Conservation (phyloP, 2,797 vertebrate species). For the Hydrolagus colliei region DNA sequence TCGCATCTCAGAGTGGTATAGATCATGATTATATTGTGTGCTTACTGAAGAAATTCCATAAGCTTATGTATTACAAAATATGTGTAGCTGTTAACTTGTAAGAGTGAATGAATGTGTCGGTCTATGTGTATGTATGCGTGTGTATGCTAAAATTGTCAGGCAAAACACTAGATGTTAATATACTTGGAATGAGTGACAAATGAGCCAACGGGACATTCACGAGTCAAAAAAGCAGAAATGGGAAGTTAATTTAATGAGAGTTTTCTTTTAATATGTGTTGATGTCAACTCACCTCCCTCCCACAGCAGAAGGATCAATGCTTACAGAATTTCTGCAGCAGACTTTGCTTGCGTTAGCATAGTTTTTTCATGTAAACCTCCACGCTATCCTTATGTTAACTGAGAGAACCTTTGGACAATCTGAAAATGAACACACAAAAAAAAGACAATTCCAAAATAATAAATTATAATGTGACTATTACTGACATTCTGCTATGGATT, state of each 20-base stretch:
- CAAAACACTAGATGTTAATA: not conserved
- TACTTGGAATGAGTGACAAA: not conserved
- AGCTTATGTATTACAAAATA: constrained; percentile 3
- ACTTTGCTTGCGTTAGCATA: not conserved
- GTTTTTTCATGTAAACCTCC: not conserved
- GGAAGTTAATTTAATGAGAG: not conserved
- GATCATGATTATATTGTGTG: constrained; percentile 7
- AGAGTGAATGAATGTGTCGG: not conserved
- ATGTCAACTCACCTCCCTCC: not conserved
- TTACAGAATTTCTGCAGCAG: not conserved
- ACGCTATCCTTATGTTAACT: not conserved
- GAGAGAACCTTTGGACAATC: too few relatives aligned
- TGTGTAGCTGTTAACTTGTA: not conserved
- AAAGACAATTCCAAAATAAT: too few relatives aligned
- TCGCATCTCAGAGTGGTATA: not conserved
- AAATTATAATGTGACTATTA: too few relatives aligned
- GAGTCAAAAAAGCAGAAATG: not conserved
- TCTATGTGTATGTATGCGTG: not conserved
- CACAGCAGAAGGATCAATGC: not conserved
- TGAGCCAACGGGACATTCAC: not conserved
- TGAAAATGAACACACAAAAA: too few relatives aligned
- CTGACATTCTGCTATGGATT: too few relatives aligned
- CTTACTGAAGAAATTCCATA: constrained; percentile 7
- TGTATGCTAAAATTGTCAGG: not conserved
- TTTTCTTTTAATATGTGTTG: not conserved